These are phyloP conservation scores for Volucella zonaria DNA, from an alignment of 2,888 invertebrate species.

Conservation along the genomic window DNA sequence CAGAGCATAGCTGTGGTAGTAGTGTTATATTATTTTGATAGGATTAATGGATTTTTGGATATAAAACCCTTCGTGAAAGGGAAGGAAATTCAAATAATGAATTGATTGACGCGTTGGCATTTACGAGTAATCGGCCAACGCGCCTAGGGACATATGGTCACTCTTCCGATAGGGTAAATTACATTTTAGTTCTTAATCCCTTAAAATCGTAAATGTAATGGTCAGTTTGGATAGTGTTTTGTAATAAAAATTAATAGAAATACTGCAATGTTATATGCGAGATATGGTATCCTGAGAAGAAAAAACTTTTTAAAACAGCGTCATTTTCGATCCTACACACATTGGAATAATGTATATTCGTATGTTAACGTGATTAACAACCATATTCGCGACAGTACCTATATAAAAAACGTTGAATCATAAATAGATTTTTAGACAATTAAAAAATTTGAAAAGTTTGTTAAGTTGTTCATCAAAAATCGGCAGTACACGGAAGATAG, in stretches of 20 bases:
- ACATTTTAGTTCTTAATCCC: constrained; percentile 26
- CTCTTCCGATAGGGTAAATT: constrained; percentile 44
- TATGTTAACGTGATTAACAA: too few relatives aligned
- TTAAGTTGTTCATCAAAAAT: too few relatives aligned
- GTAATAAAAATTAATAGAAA: constrained; percentile 29
- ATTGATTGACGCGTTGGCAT: constrained; percentile 68
- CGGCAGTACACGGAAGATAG: too few relatives aligned
- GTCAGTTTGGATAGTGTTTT: constrained; percentile 33
- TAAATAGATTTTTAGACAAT: too few relatives aligned
- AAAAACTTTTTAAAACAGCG: not conserved
- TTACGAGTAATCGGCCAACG: constrained; percentile 45
- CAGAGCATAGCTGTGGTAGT: not conserved
- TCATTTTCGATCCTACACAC: too few relatives aligned
- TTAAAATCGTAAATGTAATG: constrained; percentile 29
- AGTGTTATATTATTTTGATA: constrained; percentile 33
- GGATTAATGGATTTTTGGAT: constrained; percentile 71
- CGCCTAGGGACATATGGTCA: constrained; percentile 66
- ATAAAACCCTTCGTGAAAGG: constrained; percentile 66
- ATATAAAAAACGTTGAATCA: too few relatives aligned
- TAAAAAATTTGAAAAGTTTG: too few relatives aligned
- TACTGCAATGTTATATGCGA: not conserved
- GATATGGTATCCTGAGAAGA: not conserved
- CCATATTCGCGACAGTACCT: too few relatives aligned
- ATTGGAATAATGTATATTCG: too few relatives aligned
- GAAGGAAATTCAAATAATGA: constrained; percentile 65